phyloP scores from a whole-genome alignment of 2,888 invertebrate genomes.

The Mimumesa dahlbomi region DNA sequence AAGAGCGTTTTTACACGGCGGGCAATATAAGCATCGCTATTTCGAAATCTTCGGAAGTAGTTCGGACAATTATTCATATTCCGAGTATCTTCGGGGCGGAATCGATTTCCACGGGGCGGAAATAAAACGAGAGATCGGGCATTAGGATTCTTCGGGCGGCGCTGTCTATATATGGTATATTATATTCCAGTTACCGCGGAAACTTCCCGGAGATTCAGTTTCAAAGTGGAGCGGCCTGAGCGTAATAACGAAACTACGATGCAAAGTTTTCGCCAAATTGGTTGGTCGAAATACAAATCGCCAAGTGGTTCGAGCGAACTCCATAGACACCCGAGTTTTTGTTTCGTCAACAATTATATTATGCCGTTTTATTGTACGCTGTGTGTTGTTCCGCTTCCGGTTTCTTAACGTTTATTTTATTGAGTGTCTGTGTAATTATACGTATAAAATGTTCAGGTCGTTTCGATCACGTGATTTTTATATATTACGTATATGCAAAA shows the following conservation, averaged over 20 bases:
- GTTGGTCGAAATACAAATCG: constrained; percentile 50
- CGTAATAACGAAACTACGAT: constrained; percentile 53
- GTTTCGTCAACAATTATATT: constrained; percentile 30
- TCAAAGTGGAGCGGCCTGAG: constrained; percentile 35
- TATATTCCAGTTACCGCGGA: constrained; percentile 31
- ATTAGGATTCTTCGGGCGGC: constrained; percentile 11
- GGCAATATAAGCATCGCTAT: neutral
- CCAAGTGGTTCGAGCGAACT: constrained; percentile 29
- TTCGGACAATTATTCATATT: constrained; percentile 38
- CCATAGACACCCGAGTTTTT: constrained; percentile 18
- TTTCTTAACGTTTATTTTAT: no score
- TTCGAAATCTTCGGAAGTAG: constrained; percentile 2
- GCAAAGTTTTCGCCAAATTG: constrained; percentile 56
- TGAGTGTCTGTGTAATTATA: no score
- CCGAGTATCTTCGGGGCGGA: constrained; percentile 8
- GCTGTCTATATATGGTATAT: constrained; percentile 32
- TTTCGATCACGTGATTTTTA: no score
- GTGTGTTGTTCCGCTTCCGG: no score
- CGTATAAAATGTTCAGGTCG: no score
- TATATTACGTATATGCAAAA: no score
- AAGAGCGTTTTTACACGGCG: neutral
- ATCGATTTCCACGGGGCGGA: constrained; percentile 26
- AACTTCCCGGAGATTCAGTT: constrained; percentile 53
- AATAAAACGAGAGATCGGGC: constrained; percentile 7
- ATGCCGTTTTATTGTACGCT: no score